These are phyloP conservation scores for Fabriciana adippe DNA, from an alignment of 2,888 invertebrate species.

Conservation along the genomic window DNA sequence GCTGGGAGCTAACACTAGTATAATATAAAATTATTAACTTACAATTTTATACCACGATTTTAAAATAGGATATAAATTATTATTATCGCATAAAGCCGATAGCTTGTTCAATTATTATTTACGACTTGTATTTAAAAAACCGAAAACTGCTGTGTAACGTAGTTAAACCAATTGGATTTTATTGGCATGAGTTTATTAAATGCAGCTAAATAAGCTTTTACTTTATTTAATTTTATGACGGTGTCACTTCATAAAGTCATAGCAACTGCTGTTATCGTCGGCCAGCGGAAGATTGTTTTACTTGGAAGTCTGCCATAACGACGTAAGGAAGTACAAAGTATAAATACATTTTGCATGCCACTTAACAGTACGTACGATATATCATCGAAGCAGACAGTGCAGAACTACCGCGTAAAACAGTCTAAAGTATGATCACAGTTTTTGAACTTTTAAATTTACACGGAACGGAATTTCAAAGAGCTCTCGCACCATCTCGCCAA, in stretches of 20 bases:
- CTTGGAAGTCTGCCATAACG: constrained; percentile 78
- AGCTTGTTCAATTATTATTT: constrained; percentile 16
- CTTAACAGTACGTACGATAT: constrained; percentile 74
- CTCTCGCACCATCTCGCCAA: constrained; percentile 30
- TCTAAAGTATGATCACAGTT: constrained; percentile 45
- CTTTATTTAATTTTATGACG: constrained; percentile 53
- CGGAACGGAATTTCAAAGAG: constrained; percentile 30
- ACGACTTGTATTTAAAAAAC: constrained; percentile 11
- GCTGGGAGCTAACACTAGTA: not conserved
- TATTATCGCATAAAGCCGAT: constrained; percentile 16
- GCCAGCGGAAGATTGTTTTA: constrained; percentile 76
- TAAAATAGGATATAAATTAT: constrained; percentile 15
- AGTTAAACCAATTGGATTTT: constrained; percentile 6
- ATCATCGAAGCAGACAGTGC: constrained; percentile 62
- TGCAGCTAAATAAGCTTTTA: constrained; percentile 18
- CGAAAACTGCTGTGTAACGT: not conserved
- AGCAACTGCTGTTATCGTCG: constrained; percentile 65
- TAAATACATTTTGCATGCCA: constrained; percentile 81
- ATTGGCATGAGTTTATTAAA: constrained; percentile 1
- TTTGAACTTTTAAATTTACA: constrained; percentile 42
- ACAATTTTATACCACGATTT: not conserved
- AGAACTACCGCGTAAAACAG: constrained; percentile 47
- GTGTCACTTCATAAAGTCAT: constrained; percentile 71
- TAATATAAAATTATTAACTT: constrained; percentile 1
- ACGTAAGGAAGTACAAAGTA: constrained; percentile 78